Base-by-base conservation (phyloP, 1,140 invertebrate genomes). In the Drosophila bifasciata region DNA sequence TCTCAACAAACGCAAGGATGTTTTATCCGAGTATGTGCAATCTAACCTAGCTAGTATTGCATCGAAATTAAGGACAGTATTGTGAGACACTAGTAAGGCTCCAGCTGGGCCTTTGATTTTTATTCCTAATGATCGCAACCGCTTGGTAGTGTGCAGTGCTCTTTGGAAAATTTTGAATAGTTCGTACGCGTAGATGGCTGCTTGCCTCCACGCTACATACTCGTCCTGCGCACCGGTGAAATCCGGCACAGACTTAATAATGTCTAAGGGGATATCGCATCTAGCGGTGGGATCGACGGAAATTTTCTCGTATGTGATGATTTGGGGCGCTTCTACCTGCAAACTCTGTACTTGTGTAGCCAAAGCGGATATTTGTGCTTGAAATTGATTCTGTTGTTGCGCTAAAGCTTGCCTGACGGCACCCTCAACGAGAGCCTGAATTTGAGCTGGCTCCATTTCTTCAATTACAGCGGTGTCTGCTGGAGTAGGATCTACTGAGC, bases 1-100 rank as follows among this genome's bases (percentile, higher is more conserved):
- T 43, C 32, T 25, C 19, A 56, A 23, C n/a, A 46, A 45, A 36
- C 32, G 44, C 41, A 55, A 46, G 13, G 51, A 55, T 56, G 46
- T 17, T 9, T 50, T 59, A 60, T 59, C 39, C 8, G 25, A 23
- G 41, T 55, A 62, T 5, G 50, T 32, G 44, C 41, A 63, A 53
- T 63, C 40, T 61, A 61, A 17, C 43, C 40, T 46, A 21, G 40
- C 41, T 7, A 55, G 8, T 21, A 62, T 62, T 19, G 60, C 60
- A 28, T 55, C 40, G 46, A 64, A 64, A 41, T 64, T 57, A n/a
- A 64, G 32, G 9, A 64, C 62, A 49, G 62, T 61, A 25, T 61
- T 61, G 21, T 51, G 11, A 13, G 59, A 61, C 23, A 52, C 59
- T 13, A 61, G 40, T 17, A 68, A 17, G 25, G 41, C 46, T 43